phyloP scores from a whole-genome alignment of 2,888 invertebrate species.

The Agrochola lota region DNA sequence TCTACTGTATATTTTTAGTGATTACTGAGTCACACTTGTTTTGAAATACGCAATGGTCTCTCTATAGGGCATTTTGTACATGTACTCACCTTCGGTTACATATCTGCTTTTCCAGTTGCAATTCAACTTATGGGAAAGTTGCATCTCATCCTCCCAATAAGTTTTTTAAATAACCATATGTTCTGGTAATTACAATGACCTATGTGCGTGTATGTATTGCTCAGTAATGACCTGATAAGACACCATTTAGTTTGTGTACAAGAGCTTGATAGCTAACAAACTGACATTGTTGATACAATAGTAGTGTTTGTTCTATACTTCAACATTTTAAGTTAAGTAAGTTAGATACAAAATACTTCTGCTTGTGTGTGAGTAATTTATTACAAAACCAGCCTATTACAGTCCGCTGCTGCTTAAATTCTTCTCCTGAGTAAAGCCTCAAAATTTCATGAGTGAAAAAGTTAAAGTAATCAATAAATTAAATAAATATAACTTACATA shows the following conservation, averaged over 20 bases:
- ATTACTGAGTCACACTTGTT: conserved; percentile 64
- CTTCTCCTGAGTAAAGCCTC: background rate
- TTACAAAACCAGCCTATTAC: background rate
- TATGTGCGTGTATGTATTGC: background rate
- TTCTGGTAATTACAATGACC: conserved; percentile 2
- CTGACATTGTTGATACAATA: conserved; percentile 14
- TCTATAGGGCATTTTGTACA: conserved; percentile 17
- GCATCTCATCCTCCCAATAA: background rate
- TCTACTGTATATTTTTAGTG: conserved; percentile 56
- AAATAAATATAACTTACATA: background rate
- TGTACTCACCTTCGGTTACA: background rate
- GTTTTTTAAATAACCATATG: conserved; percentile 11
- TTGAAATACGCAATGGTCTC: conserved; percentile 36
- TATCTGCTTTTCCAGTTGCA: conserved; percentile 11
- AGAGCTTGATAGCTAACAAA: conserved; percentile 11
- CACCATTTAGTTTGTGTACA: conserved; percentile 25
- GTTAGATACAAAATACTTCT: background rate
- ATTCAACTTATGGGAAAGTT: background rate
- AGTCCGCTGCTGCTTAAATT: background rate
- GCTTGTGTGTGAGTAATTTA: conserved; percentile 5
- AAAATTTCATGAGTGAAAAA: background rate
- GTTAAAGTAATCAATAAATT: background rate
- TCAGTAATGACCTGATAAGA: conserved; percentile 17
- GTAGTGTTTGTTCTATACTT: conserved; percentile 5
- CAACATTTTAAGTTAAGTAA: background rate